A percentile compares a stretch with the other conserved stretches of the same genome.
Evolutionary conservation across 2,888 invertebrate genomes (phyloP).

Genomic region (Catotricha subobsoleta): DNA sequence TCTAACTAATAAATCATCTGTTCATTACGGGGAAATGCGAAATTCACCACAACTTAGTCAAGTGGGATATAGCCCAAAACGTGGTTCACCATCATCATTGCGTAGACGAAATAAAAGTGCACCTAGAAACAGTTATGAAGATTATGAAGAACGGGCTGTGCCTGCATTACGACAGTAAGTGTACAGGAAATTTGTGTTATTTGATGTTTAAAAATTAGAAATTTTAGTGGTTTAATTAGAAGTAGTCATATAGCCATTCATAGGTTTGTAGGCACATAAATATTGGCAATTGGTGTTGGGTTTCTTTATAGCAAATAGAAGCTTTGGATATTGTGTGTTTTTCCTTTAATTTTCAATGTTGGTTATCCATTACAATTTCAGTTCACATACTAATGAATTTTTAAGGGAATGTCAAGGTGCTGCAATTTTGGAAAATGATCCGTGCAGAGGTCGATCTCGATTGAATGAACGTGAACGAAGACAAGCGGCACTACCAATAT

Average conservation of each 20-base stretch:
- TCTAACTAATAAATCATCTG: slow-evolving; percentile 3
- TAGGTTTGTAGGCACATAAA: too few relatives aligned
- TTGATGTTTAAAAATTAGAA: not conserved
- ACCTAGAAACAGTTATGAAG: slow-evolving; percentile 55
- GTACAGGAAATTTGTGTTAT: not conserved
- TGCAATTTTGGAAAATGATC: slow-evolving; percentile 30
- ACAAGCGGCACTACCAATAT: slow-evolving; percentile 75
- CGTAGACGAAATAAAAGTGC: slow-evolving; percentile 49
- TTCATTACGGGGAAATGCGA: slow-evolving; percentile 14
- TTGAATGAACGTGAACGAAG: slow-evolving; percentile 64
- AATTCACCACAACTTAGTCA: slow-evolving; percentile 21
- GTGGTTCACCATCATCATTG: slow-evolving; percentile 36
- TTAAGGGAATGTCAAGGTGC: slow-evolving; percentile 48
- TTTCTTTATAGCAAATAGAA: too few relatives aligned
- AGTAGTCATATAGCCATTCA: too few relatives aligned
- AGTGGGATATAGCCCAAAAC: slow-evolving; percentile 23
- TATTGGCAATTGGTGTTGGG: too few relatives aligned
- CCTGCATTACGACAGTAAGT: slow-evolving; percentile 73
- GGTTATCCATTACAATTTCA: slow-evolving; percentile 22
- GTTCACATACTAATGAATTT: slow-evolving; percentile 70
- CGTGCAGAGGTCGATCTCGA: slow-evolving; percentile 32
- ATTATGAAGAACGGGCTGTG: slow-evolving; percentile 70
- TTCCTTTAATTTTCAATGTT: slow-evolving; percentile 2
- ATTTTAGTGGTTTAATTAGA: too few relatives aligned
- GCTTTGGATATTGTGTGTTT: not conserved